Evolutionary conservation across 30 jellyfish, hydroid and myxozoan genomes (phyloP), one percentile per base, ranked within the genome.

Genomic region (Calvadosia cruxmelitensis): DNA sequence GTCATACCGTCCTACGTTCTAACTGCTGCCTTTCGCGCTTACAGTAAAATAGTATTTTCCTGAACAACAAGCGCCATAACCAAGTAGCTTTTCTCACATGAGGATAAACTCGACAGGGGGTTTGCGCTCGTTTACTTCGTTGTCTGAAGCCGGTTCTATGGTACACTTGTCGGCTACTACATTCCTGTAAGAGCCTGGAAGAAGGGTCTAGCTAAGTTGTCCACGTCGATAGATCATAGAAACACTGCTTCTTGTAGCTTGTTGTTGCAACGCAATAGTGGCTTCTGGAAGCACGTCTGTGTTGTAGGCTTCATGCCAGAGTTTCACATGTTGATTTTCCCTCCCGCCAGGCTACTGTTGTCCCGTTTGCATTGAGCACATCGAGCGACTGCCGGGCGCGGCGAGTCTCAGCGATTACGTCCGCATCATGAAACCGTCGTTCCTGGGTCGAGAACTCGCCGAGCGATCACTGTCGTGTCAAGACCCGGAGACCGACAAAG

Each of bases 331-430:
- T n/a, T n/a, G 15, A 52, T 50, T 0, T 0, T 12, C 30, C 31
- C 36, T 29, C 3, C 15, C 52, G 49, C 67, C 29, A 81, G 94
- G 86, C 10, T 72, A 34, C 53, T 81, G 86, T 65, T 81, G 94
- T 67, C 94, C 94, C 34, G 69, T 68, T 24, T 81, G 94, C 74
- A 34, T 62, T 1, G 66, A 81, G 24, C 57, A 67, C 49, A 42
- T 34, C 31, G 50, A 74, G 24, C 49, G 71, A 49, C 81, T 81
- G n/a, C 94, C 94, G 13, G 66, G 73, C 52, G 68, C 79, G 31
- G 70, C 68, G 31, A 75, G 57, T 32, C 82, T 74, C 0, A 26
- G 63, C 27, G 25, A 31, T 20, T 69, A 42, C 53, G 68, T 31
- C 49, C 27, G 74, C 7, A n/a, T 65, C 5, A 16, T 23, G 24